Evolutionary conservation across 2,888 invertebrate species (phyloP), one percentile per base, ranked within the genome.

Genomic region (Polyploca ridens): DNA sequence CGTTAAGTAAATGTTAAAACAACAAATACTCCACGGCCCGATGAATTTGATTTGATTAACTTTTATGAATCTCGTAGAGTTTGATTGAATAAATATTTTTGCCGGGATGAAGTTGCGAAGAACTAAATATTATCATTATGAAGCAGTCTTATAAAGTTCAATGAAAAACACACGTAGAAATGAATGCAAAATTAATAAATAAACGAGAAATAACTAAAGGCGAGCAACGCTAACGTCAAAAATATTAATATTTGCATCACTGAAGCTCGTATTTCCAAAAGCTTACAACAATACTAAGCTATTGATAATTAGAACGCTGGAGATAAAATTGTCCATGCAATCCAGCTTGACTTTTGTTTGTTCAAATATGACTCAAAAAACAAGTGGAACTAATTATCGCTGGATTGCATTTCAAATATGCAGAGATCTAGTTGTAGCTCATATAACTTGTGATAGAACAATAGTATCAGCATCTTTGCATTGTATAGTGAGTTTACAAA

Each of bases 401-500:
- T 64, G 65, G 67, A 67, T 77, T 73, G 66, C 70, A 70, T 77
- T 74, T 71, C 74, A 73, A 73, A 70, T 66, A 63, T 60, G 27
- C 64, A 65, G 64, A 19, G 62, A 62, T 63, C 62, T 44, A 41
- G 62, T 54, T n/a, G 54, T 7, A 66, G 66, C 71, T 74, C 69
- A 68, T 66, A 74, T 54, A 54, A 78, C 73, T 72, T 74, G 68
- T 72, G 67, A 70, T 71, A 75, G 74, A 67, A 70, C 60, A 62
- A 11, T 19, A 19, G n/a, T 59, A 59, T 54, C 54, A 54, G 16
- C 19, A 3, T 54, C 54, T 16, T 54, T 35, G 58, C 33, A 38
- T 41, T 63, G 54, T 33, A n/a, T n/a, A 41, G 64, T 65, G 62
- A 69, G 72, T 54, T 54, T 71, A 90, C 87, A 89, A 91, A 90